Conservation (phyloP, 2,113 vertebrate genomes). For the Macaca nemestrina region DNA sequence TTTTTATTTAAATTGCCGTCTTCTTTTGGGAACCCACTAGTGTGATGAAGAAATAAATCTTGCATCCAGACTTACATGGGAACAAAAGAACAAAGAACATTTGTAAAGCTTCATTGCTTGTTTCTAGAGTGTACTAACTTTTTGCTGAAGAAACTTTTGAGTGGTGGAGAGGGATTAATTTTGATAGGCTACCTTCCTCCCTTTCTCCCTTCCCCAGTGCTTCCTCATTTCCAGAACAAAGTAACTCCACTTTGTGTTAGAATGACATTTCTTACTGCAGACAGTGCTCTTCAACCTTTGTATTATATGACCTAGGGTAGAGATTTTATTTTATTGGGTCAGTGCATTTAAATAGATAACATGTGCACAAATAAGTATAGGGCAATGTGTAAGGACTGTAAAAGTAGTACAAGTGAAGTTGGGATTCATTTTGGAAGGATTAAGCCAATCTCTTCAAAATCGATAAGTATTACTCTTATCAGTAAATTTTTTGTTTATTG, state of each 20-base stretch:
- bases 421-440: neutral
- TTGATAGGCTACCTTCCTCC: neutral
- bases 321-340: constrained; percentile 43
- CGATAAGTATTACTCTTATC: neutral
- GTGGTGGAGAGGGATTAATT: neutral
- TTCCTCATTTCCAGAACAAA: neutral
- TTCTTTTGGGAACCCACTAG: constrained; percentile 20
- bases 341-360: neutral
- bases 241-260: neutral
- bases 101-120: neutral
- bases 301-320: neutral
- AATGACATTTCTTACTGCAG: neutral
- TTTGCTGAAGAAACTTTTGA: constrained; percentile 27
- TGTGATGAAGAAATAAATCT: constrained; percentile 7
- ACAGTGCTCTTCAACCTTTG: neutral
- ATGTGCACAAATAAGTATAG: neutral
- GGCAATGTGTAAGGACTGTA: neutral
- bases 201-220: neutral
- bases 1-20: constrained; percentile 59
- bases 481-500: neutral
- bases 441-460: constrained; percentile 4
- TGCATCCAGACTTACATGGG: neutral
- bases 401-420: neutral
- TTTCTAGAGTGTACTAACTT: neutral
- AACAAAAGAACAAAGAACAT: neutral